These are phyloP conservation scores for Ganaspis brasiliensis DNA, from an alignment of 2,888 invertebrate species.

Conservation along the genomic window DNA sequence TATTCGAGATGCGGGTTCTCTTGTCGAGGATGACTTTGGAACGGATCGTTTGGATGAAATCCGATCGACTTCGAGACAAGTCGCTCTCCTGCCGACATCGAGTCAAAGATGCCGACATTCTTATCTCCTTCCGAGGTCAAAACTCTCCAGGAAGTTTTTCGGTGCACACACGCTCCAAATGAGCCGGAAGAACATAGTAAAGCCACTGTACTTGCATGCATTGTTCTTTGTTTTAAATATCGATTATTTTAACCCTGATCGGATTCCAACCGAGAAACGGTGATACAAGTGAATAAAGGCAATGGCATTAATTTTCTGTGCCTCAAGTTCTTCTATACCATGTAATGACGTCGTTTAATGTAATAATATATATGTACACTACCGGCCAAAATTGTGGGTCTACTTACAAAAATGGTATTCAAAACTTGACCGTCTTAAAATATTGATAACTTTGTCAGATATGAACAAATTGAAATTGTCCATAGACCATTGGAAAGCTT, in stretches of 20 bases:
- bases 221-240: constrained; percentile 56
- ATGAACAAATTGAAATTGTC: no score
- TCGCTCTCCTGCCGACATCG: constrained; percentile 67
- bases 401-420: no score
- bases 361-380: no score
- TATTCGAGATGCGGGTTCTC: constrained; percentile 9
- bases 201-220: constrained; percentile 58
- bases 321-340: no score
- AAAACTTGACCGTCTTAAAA: no score
- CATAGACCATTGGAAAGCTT: no score
- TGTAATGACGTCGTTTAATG: no score
- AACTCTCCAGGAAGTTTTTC: constrained; percentile 73
- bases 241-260: constrained; percentile 63
- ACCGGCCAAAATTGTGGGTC: no score
- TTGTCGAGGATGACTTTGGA: constrained; percentile 29
- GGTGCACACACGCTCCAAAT: constrained; percentile 60
- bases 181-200: constrained; percentile 55
- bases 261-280: constrained; percentile 65
- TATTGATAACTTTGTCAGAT: no score
- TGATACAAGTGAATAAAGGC: constrained; percentile 21
- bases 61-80: constrained; percentile 32
- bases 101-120: constrained; percentile 76
- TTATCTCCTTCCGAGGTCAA: constrained; percentile 77
- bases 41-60: constrained; percentile 42
- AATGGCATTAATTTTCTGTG: no score